phyloP scores from a whole-genome alignment of 2,888 invertebrate species.

The Pristionchus arcanus region DNA sequence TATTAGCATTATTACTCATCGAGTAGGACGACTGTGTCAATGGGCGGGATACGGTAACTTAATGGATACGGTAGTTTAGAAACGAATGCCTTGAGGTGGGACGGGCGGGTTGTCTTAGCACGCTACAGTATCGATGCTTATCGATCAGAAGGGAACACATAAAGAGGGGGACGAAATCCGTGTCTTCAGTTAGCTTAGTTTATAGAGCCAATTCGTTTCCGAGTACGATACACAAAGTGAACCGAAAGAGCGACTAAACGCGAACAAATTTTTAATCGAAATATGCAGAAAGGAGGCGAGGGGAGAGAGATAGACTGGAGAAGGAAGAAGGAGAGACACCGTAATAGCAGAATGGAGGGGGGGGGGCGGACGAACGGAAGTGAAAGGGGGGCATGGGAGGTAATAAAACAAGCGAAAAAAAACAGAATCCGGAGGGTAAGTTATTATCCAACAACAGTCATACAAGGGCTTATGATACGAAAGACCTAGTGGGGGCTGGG shows the following conservation, averaged over 20 bases:
- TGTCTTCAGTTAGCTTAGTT: constrained; percentile 25
- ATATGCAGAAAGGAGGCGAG: constrained; percentile 33
- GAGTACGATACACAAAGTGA: not conserved
- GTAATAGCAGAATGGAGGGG: constrained; percentile 7
- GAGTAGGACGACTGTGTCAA: constrained; percentile 11
- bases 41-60: not conserved
- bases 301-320: constrained; percentile 29
- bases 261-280: not conserved
- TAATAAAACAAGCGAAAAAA: not conserved
- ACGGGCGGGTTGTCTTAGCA: constrained; percentile 21
- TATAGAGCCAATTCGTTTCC: constrained; percentile 27
- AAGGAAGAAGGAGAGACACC: constrained; percentile 17
- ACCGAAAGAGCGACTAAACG: not conserved
- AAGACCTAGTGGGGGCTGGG: not conserved
- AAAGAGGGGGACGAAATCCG: not conserved
- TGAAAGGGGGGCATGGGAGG: not conserved
- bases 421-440: not conserved
- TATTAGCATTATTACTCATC: not conserved
- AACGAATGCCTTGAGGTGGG: constrained; percentile 22
- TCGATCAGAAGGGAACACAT: not conserved
- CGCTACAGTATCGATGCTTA: constrained; percentile 11
- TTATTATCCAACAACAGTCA: not conserved
- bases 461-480: not conserved
- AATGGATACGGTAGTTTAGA: not conserved
- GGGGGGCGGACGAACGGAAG: not conserved